Conservation (phyloP, 1,140 invertebrate genomes). For the Pseudomyrmex sp. region DNA sequence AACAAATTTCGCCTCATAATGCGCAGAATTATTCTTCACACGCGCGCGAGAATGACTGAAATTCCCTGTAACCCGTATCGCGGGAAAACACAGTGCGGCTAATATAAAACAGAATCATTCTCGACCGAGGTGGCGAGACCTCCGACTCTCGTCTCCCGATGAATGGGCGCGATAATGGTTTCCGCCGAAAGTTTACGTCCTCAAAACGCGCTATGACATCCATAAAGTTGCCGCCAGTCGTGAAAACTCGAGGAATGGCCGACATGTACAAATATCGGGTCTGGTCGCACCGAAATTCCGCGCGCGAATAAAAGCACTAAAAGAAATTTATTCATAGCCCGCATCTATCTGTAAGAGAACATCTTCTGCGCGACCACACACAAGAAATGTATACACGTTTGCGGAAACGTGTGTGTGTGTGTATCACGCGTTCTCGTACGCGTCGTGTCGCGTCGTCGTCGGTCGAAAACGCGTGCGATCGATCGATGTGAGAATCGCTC, state of each 20-base stretch:
- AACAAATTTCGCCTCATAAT: conserved; percentile 31
- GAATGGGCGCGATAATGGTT: conserved; percentile 7
- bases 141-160: background rate
- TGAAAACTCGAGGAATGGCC: conserved; percentile 36
- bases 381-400: conserved; percentile 14
- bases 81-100: background rate
- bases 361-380: conserved; percentile 23
- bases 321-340: conserved; percentile 69
- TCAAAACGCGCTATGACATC: conserved; percentile 42
- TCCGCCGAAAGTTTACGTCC: conserved; percentile 49
- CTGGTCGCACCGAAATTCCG: conserved; percentile 13
- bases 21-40: conserved; percentile 25
- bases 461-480: background rate
- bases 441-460: background rate
- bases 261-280: conserved; percentile 41
- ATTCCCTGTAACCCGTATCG: conserved; percentile 24
- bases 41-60: conserved; percentile 31
- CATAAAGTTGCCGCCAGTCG: conserved; percentile 55
- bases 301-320: conserved; percentile 52
- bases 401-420: background rate
- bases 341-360: conserved; percentile 42
- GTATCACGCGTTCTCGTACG: conserved; percentile 13
- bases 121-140: background rate
- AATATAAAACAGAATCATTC: conserved; percentile 46
- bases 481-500: conserved; percentile 14